Evolutionary conservation across 35 echinoderm and acorn worm genomes (phyloP).

Genomic region (Strongylocentrotus purpuratus): DNA sequence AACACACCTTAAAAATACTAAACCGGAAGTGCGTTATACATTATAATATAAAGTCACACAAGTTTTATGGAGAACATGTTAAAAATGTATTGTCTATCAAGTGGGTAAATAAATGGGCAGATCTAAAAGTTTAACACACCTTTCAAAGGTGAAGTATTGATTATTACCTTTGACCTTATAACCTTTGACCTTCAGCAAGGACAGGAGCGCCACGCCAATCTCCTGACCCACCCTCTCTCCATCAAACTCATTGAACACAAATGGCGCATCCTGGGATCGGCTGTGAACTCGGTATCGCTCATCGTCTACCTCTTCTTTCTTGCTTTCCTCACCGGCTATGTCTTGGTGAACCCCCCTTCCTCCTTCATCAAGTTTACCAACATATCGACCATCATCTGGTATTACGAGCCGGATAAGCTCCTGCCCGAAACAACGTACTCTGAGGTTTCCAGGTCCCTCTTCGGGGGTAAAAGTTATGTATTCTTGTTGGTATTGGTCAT

Average conservation of each 20-base stretch:
- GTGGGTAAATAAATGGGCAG: too few relatives aligned
- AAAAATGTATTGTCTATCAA: too few relatives aligned
- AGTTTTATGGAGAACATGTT: too few relatives aligned
- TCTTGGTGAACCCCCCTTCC: background rate
- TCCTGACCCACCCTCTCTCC: constrained; percentile 7
- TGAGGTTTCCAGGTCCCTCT: background rate
- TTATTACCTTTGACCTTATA: background rate
- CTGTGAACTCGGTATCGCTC: background rate
- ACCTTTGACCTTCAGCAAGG: background rate
- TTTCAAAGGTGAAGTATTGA: too few relatives aligned
- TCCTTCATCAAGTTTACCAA: background rate
- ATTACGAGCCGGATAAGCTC: background rate
- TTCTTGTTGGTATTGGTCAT: background rate
- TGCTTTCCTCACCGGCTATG: background rate
- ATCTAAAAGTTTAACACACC: too few relatives aligned
- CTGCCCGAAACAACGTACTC: background rate
- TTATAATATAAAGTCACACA: too few relatives aligned
- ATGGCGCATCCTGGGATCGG: background rate
- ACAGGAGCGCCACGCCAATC: background rate
- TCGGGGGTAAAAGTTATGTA: background rate
- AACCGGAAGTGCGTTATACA: too few relatives aligned
- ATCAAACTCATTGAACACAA: constrained; percentile 34
- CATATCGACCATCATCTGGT: background rate
- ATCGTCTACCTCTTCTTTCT: background rate
- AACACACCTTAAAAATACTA: too few relatives aligned